Base-by-base conservation (phyloP, 2,113 vertebrate genomes). In the Brienomyrus longianalis region DNA sequence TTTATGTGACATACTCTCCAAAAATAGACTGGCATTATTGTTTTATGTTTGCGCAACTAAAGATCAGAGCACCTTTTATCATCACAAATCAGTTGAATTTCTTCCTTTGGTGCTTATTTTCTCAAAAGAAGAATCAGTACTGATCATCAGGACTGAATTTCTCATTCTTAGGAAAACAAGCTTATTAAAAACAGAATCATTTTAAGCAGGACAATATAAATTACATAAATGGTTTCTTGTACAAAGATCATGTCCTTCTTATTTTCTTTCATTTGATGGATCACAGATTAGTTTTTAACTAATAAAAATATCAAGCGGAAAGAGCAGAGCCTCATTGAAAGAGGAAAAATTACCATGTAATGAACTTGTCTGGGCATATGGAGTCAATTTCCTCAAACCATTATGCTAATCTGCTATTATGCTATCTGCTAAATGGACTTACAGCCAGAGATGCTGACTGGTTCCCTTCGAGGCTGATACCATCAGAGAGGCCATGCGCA, bases 361-460 rank as follows among this genome's bases (percentile, higher is more conserved):
- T 91, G 88, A 94, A 93, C 91, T 92, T 91, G 11, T 89, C 89
- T 89, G 86, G 62, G 87, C 93, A 92, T 92, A 87, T 94, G 93
- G 92, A 92, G 91, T 91, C 91, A 90, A 91, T 94, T 93, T 92
- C 59, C 91, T 88, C 47, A 45, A 86, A 91, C 88, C 70, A 59
- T 62, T 91, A 88, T 89, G 90, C 83, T 90, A 83, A 83, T 83
- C 77, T 83, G 77, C 77, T 21, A 83, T 45, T 83, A 43, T 84
- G 43, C 83, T 84, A 84, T 93, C 90, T 89, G 90, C 50, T 90
- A 89, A 91, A 92, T 89, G 92, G 83, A 43, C 70, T 86, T 87
- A 89, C 90, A 52, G 89, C 89, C 90, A 90, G 83, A 89, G 86
- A 91, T 47, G n/a, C 15, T 59, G 54, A 88, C 90, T 90, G 92